Conservation (phyloP, 2,113 vertebrate genomes). For the Sander lucioperca region DNA sequence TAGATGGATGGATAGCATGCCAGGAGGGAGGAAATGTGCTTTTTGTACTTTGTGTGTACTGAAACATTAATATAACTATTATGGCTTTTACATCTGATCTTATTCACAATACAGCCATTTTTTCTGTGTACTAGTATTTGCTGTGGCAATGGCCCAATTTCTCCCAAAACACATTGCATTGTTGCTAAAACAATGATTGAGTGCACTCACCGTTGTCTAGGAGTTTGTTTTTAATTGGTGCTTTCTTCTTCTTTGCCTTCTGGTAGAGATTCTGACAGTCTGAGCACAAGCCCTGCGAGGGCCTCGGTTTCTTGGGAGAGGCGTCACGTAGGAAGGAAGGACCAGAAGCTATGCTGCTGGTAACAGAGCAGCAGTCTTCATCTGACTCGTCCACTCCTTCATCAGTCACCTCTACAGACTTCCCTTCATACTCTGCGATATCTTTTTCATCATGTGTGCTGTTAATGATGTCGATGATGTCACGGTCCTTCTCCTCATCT, state of each 20-base stretch:
- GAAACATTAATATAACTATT: not conserved
- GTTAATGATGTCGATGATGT: conserved; percentile 54
- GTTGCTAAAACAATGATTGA: not conserved
- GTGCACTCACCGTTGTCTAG: conserved; percentile 57
- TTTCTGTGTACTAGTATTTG: not conserved
- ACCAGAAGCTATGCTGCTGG: conserved; percentile 60
- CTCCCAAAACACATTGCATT: not conserved
- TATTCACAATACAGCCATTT: not conserved
- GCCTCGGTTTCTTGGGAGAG: not conserved
- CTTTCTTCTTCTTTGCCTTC: conserved; percentile 58
- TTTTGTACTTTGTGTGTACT: not conserved
- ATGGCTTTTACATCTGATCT: not conserved
- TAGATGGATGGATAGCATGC: not conserved
- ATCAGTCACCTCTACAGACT: not conserved
- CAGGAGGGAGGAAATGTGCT: not conserved
- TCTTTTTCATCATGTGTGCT: fast-evolving
- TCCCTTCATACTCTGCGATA: not conserved
- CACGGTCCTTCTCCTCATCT: not conserved
- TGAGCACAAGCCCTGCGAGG: conserved; percentile 40
- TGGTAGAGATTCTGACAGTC: conserved; percentile 56
- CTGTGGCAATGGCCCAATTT: not conserved
- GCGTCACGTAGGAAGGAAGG: not conserved
- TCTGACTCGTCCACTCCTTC: conserved; percentile 13
- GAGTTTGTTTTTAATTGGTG: conserved; percentile 44
- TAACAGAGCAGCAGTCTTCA: conserved; percentile 17